Evolutionary conservation across 2,888 invertebrate genomes (phyloP), one percentile per base, ranked within the genome.

Genomic region (Drosophila greeni): DNA sequence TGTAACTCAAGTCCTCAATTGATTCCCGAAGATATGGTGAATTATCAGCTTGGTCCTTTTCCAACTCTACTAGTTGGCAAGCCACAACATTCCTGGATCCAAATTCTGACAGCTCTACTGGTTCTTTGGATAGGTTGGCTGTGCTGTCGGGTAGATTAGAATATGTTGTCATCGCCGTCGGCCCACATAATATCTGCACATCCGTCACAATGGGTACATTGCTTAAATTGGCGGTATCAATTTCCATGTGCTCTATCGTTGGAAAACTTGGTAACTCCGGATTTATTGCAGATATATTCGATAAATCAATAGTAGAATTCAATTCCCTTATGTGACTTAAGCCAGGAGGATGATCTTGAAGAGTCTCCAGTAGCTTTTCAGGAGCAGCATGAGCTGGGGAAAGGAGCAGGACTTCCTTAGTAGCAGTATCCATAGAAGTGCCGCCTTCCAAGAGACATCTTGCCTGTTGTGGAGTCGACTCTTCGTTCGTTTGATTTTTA

Each of bases 1-100:
- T 60, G n/a, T 55, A 78, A 7, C 37, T 16, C 12, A 77, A 37
- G 14, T 69, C 58, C 2, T 72, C 36, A 0, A 53, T 9, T 9
- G 49, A 31, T 14, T 60, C 37, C 5, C 39, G 39, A 43, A 69
- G 24, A 49, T 69, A 57, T 0, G 57, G 16, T 3, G 11, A 14
- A 9, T 9, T 37, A 16, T 51, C 39, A 5, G 12, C 29, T 20
- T n/a, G 29, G 2, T 9, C 6, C 4, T 20, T 8, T 5, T 4
- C 29, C 11, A 11, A 6, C 33, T 24, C 8, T 9, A 18, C 12
- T 16, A 14, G 12, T 14, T 29, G 31, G 20, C 12, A 7, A 29
- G 18, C 18, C 16, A 34, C 23, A 11, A 23, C 29, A 29, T 2
- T 20, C 20, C 18, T 26, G 5, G 18, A 16, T 14, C 3, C 16